phyloP scores from a whole-genome alignment of 2,888 invertebrate species.

The Aelia acuminata region DNA sequence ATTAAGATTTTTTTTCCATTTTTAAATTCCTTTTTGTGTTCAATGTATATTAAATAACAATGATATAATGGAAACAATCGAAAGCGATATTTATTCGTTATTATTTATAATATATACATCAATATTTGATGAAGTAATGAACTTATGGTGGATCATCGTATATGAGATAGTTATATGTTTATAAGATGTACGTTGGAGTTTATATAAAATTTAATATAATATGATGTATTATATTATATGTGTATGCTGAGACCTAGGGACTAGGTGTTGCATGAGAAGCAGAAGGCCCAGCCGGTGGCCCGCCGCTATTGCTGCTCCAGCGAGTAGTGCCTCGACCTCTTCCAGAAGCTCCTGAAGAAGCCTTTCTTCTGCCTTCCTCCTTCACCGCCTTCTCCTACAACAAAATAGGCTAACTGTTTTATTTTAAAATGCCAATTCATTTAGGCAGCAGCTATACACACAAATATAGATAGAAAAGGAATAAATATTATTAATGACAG shows the following conservation, averaged over 20 bases:
- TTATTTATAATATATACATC: slow-evolving; percentile 47
- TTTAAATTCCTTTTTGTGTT: neutral
- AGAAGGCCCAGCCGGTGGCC: slow-evolving; percentile 62
- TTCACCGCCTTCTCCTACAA: slow-evolving; percentile 68
- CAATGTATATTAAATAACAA: slow-evolving; percentile 5
- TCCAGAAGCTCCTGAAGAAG: slow-evolving; percentile 91
- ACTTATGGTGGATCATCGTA: slow-evolving; percentile 14
- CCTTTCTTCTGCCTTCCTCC: slow-evolving; percentile 83
- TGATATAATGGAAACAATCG: slow-evolving; percentile 4
- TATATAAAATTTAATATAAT: too few species aligned
- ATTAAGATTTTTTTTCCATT: slow-evolving; percentile 21
- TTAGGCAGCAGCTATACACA: neutral
- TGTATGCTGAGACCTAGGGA: neutral
- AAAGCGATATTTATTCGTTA: slow-evolving; percentile 25
- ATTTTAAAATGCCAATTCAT: slow-evolving; percentile 58
- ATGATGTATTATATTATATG: slow-evolving; percentile 19
- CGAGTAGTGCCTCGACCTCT: slow-evolving; percentile 88
- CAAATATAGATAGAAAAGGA: neutral
- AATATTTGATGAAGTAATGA: slow-evolving; percentile 27
- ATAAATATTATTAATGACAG: too few species aligned
- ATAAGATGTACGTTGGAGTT: neutral
- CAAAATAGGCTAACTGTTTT: slow-evolving; percentile 66
- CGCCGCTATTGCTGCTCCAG: slow-evolving; percentile 83
- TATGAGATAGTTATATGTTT: neutral
- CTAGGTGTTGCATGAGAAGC: slow-evolving; percentile 63